These are phyloP conservation scores for Neuroscelio doddi DNA, from an alignment of 2,888 invertebrate genomes.

Conservation along the genomic window DNA sequence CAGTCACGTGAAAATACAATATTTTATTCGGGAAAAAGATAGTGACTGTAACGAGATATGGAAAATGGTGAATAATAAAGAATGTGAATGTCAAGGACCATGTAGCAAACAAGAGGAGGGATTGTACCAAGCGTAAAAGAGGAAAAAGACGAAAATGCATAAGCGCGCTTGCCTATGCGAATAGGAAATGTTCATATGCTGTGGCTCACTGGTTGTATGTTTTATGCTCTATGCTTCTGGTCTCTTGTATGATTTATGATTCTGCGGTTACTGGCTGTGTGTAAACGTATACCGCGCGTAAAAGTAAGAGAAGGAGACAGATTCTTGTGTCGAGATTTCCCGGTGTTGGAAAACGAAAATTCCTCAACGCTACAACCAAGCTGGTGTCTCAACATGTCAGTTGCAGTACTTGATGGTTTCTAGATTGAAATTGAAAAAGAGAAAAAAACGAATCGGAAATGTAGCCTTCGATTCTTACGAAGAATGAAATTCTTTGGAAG, in stretches of 20 bases:
- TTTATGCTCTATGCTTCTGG: constrained; percentile 47
- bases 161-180: constrained; percentile 39
- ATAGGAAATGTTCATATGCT: constrained; percentile 51
- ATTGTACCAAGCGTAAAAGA: constrained; percentile 46
- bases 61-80: constrained; percentile 31
- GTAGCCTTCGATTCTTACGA: neutral
- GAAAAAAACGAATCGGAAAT: neutral
- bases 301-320: constrained; percentile 29
- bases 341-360: constrained; percentile 40
- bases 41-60: constrained; percentile 28
- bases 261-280: constrained; percentile 28
- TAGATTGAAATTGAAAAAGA: constrained; percentile 6
- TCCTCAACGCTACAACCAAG: constrained; percentile 21
- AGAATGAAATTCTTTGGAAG: neutral
- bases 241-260: constrained; percentile 51
- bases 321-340: constrained; percentile 48
- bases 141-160: constrained; percentile 51
- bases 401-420: constrained; percentile 20
- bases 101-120: constrained; percentile 32
- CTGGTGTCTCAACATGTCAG: constrained; percentile 15
- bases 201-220: constrained; percentile 50
- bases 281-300: constrained; percentile 27
- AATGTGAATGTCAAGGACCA: constrained; percentile 37
- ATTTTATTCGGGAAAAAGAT: constrained; percentile 26
- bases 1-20: constrained; percentile 25